phyloP scores from a whole-genome alignment of 2,888 invertebrate genomes.

The Erynnis tages region DNA sequence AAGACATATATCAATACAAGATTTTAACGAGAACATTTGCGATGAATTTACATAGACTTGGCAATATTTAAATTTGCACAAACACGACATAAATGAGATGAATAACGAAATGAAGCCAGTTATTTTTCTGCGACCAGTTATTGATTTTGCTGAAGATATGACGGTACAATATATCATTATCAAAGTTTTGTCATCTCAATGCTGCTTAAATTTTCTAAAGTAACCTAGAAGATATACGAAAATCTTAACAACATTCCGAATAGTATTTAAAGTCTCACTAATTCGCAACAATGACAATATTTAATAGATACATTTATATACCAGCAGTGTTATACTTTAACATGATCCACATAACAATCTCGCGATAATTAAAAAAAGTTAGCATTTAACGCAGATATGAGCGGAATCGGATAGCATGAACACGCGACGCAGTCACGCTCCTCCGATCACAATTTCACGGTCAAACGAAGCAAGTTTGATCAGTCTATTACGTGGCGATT shows the following conservation, averaged over 20 bases:
- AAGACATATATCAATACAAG: no score
- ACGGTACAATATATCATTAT: neutral
- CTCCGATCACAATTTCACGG: constrained; percentile 70
- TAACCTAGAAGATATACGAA: neutral
- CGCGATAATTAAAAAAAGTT: constrained; percentile 11
- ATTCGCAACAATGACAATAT: neutral
- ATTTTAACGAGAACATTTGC: no score
- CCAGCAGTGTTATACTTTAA: neutral
- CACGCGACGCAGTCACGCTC: constrained; percentile 64
- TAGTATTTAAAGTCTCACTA: no score
- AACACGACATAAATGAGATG: constrained; percentile 10
- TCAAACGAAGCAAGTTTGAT: constrained; percentile 68
- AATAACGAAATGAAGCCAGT: constrained; percentile 17
- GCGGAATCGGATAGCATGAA: constrained; percentile 33
- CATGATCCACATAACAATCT: constrained; percentile 1
- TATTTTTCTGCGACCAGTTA: constrained; percentile 3
- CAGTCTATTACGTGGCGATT: constrained; percentile 59
- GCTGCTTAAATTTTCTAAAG: neutral
- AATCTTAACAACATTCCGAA: neutral
- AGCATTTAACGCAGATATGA: constrained; percentile 17
- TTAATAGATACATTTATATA: no score
- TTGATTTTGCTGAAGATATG: neutral
- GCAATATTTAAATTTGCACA: constrained; percentile 2
- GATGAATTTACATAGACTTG: no score
- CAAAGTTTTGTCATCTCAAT: neutral